phyloP scores from a whole-genome alignment of 2,113 vertebrate species.

The Aplodontia rufa region DNA sequence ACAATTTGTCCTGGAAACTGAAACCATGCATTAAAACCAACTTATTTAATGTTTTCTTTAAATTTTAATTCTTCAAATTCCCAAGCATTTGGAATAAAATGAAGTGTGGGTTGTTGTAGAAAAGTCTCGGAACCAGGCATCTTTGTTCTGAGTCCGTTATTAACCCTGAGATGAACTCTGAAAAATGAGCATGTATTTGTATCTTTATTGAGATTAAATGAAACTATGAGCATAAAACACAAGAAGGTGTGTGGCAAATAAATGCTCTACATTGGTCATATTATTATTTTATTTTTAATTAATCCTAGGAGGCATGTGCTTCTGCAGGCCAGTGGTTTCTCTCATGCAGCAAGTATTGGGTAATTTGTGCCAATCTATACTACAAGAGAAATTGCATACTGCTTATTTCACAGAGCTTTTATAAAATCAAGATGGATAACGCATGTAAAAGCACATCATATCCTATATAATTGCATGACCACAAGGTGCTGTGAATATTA shows the following conservation, averaged over 20 bases:
- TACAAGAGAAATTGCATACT: neutral
- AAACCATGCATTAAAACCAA: neutral
- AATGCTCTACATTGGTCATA: too few species aligned
- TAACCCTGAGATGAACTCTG: neutral
- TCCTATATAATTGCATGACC: neutral
- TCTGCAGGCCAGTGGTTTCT: neutral
- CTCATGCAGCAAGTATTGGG: neutral
- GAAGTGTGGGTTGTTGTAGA: neutral
- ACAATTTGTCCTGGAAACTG: neutral
- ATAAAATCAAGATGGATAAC: neutral
- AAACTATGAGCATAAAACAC: neutral
- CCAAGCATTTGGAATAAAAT: neutral
- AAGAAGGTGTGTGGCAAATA: neutral
- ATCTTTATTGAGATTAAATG: neutral
- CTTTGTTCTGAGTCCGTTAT: neutral
- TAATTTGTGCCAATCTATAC: neutral
- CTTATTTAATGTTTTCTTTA: neutral
- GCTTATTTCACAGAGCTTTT: neutral
- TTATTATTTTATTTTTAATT: neutral
- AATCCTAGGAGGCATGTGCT: neutral
- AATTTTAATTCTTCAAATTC: neutral
- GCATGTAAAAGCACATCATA: neutral
- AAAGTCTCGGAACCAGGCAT: neutral
- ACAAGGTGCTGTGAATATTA: neutral
- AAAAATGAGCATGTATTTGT: neutral